phyloP scores from a whole-genome alignment of 2,888 invertebrate species.

The Cartodere bifasciata region DNA sequence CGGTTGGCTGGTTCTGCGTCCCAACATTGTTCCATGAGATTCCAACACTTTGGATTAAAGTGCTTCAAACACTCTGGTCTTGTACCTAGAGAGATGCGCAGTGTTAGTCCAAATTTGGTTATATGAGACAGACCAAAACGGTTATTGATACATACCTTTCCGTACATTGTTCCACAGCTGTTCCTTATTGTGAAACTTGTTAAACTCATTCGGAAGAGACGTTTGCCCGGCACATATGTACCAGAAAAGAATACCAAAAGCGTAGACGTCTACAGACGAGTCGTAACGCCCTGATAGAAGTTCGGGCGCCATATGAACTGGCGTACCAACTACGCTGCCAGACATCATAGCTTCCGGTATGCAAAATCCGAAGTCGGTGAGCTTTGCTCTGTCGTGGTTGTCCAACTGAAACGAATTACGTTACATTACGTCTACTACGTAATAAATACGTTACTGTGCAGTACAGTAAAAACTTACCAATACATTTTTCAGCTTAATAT shows the following conservation, averaged over 20 bases:
- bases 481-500: constrained; percentile 84
- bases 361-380: constrained; percentile 83
- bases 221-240: constrained; percentile 78
- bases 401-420: constrained; percentile 42
- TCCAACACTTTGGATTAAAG: constrained; percentile 72
- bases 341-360: constrained; percentile 84
- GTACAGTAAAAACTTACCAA: constrained; percentile 38
- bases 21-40: constrained; percentile 77
- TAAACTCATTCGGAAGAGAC: constrained; percentile 64
- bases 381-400: constrained; percentile 54
- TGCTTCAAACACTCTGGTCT: constrained; percentile 65
- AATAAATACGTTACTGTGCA: no score
- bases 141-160: constrained; percentile 46
- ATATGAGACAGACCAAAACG: constrained; percentile 1
- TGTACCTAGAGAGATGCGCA: constrained; percentile 43
- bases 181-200: constrained; percentile 74
- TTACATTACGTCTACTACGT: constrained; percentile 2
- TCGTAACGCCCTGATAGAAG: constrained; percentile 69
- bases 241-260: constrained; percentile 84
- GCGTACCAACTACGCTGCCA: constrained; percentile 78
- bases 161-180: constrained; percentile 75
- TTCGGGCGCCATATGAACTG: constrained; percentile 88
- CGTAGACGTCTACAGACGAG: constrained; percentile 76
- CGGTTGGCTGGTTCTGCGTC: constrained; percentile 57
- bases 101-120: neutral